Conservation (phyloP, 2,113 vertebrate genomes). For the Neotoma lepida region DNA sequence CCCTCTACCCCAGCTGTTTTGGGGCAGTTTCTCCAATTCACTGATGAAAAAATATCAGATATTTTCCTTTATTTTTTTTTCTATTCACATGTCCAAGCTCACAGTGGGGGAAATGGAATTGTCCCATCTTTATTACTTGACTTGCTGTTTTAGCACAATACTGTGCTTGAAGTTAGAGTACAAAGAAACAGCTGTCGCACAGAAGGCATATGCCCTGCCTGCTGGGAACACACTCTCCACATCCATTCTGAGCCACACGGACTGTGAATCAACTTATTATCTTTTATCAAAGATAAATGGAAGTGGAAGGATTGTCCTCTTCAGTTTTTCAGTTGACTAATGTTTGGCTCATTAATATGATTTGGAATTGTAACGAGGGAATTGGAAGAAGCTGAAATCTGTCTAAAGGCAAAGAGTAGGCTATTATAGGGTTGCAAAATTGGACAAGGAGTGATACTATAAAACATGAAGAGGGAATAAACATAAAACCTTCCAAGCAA, state of each 20-base stretch:
- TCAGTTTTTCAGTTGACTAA: constrained; percentile 66
- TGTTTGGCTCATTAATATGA: constrained; percentile 53
- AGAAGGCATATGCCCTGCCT: constrained; percentile 78
- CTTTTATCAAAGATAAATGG: constrained; percentile 68
- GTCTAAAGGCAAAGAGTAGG: not conserved
- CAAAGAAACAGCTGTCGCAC: constrained; percentile 66
- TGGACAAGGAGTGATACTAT: not conserved
- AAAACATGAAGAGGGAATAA: not conserved
- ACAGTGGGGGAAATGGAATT: constrained; percentile 56
- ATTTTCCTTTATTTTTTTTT: constrained; percentile 62
- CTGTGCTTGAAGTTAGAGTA: constrained; percentile 60
- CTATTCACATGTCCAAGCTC: constrained; percentile 70
- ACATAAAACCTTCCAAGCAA: not conserved
- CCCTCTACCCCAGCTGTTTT: constrained; percentile 66
- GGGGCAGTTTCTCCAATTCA: constrained; percentile 70
- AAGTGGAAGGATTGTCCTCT: constrained; percentile 58
- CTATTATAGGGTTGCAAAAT: not conserved
- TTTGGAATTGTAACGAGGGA: constrained; percentile 15
- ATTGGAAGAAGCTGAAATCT: not conserved
- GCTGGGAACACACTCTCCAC: constrained; percentile 74
- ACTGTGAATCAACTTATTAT: constrained; percentile 66
- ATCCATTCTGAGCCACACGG: constrained; percentile 67
- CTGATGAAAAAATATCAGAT: constrained; percentile 68
- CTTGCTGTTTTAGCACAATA: constrained; percentile 76
- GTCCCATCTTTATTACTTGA: constrained; percentile 70